phyloP scores from a whole-genome alignment of 2,888 invertebrate genomes.

The Callinectes sapidus region DNA sequence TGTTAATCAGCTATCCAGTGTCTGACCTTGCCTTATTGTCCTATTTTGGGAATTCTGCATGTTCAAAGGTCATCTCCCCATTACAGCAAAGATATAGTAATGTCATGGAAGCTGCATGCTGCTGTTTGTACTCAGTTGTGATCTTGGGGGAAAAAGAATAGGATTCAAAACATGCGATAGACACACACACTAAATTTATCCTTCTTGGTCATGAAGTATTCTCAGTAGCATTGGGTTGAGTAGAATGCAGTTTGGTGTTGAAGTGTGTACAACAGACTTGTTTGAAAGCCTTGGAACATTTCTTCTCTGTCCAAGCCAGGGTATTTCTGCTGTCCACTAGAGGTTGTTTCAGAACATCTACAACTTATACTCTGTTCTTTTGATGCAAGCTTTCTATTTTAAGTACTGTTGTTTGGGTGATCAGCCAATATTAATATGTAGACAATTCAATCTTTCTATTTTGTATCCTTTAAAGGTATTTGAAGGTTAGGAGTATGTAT shows the following conservation, averaged over 20 bases:
- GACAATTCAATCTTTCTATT: not conserved
- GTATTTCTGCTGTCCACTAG: slow-evolving; percentile 14
- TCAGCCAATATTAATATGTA: slow-evolving; percentile 31
- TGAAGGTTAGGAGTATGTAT: not conserved
- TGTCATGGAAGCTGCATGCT: not conserved
- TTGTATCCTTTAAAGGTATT: slow-evolving; percentile 22
- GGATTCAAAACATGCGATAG: not conserved
- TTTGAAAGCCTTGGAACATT: slow-evolving; percentile 11
- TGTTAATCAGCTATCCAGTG: not conserved
- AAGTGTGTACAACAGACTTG: not conserved
- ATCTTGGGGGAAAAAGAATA: not conserved
- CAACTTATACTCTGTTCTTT: not conserved
- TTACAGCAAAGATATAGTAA: not conserved
- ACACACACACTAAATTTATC: not conserved
- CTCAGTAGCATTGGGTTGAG: not conserved
- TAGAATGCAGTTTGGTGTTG: not conserved
- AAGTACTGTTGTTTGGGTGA: slow-evolving; percentile 30
- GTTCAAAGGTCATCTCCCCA: not conserved
- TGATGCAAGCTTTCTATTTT: slow-evolving; percentile 26
- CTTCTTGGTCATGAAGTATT: not conserved
- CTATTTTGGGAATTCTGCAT: not conserved
- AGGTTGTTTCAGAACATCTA: not conserved
- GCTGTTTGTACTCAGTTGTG: not conserved
- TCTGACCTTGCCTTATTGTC: not conserved
- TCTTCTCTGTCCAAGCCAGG: not conserved